Evolutionary conservation across 2,888 invertebrate species (phyloP).

Genomic region (Drosophila pseudotakahashii): DNA sequence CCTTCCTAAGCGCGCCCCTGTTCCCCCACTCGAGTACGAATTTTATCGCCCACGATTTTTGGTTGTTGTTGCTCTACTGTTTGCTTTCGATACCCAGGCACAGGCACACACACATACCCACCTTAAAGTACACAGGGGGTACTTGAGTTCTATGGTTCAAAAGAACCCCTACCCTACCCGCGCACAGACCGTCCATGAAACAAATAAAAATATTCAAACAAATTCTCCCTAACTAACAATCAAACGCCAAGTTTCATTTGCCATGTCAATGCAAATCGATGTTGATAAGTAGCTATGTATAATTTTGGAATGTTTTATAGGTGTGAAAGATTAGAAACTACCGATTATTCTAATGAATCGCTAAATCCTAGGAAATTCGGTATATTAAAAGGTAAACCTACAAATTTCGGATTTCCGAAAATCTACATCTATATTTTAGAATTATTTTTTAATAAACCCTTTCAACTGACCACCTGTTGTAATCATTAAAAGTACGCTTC

Average conservation of each 20-base stretch:
- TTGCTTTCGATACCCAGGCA: constrained; percentile 68
- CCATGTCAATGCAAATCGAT: background rate
- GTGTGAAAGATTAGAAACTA: background rate
- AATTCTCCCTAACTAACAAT: constrained; percentile 1
- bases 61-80: constrained; percentile 53
- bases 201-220: constrained; percentile 11
- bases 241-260: background rate
- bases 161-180: background rate
- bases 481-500: background rate
- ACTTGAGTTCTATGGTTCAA: constrained; percentile 45
- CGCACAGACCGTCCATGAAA: constrained; percentile 3
- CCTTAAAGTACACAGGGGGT: constrained; percentile 32
- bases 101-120: constrained; percentile 38
- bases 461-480: background rate
- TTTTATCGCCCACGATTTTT: constrained; percentile 72
- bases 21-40: constrained; percentile 54
- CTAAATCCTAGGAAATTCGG: background rate
- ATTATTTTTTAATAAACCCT: too few relatives aligned
- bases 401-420: too few relatives aligned
- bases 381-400: too few relatives aligned
- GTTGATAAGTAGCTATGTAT: background rate
- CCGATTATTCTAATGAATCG: too few relatives aligned
- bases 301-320: background rate
- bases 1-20: background rate
- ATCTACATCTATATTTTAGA: too few relatives aligned